Percentiles rank a stretch among this genome's conserved stretches.
Conservation (phyloP, 2,888 invertebrate genomes). For the Celastrina argiolus region DNA sequence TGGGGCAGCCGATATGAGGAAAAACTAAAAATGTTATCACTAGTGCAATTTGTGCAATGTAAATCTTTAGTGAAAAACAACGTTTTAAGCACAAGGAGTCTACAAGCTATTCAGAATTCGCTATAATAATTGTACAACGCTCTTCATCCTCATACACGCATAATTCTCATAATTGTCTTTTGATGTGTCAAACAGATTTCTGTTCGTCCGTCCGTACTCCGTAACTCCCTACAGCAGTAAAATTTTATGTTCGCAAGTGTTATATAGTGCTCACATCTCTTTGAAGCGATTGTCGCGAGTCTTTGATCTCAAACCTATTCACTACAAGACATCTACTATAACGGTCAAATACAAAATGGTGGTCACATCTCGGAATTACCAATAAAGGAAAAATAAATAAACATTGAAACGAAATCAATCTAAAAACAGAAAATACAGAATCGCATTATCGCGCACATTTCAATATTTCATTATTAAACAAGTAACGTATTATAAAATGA, state of each 20-base stretch:
- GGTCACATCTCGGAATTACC: background rate
- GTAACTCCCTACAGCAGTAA: too few relatives aligned
- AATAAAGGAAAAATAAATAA: background rate
- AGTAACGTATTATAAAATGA: conserved; percentile 4
- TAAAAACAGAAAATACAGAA: background rate
- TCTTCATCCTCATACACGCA: background rate
- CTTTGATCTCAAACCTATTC: background rate
- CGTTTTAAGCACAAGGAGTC: background rate
- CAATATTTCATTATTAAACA: background rate
- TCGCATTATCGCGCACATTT: background rate
- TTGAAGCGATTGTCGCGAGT: background rate
- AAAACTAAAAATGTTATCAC: background rate
- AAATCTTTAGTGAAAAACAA: too few relatives aligned
- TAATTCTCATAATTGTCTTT: background rate
- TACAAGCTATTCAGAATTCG: background rate
- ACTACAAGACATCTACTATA: background rate
- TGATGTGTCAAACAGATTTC: background rate
- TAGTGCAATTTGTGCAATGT: background rate
- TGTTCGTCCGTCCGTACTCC: background rate
- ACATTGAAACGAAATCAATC: background rate
- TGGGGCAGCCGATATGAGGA: too few relatives aligned
- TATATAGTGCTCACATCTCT: background rate
- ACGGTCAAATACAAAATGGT: background rate
- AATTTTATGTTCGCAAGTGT: background rate
- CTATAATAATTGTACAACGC: background rate